Evolutionary conservation across 2,888 invertebrate species (phyloP), one percentile per base, ranked within the genome.

Genomic region (Parnassius apollo): DNA sequence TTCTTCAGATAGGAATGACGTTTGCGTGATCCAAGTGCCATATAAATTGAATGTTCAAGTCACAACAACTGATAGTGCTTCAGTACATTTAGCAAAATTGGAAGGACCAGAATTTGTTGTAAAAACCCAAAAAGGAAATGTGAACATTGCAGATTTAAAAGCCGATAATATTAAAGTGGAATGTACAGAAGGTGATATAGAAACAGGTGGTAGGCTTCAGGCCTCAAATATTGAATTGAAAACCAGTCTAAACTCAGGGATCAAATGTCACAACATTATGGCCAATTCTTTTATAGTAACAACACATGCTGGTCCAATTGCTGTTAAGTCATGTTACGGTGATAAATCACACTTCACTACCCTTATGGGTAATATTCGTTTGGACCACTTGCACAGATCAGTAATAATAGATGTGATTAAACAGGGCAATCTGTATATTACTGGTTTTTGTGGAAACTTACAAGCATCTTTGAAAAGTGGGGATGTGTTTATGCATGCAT

Each of bases 371-470:
- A 85, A 91, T 54, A 84, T 92, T 64, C 72, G 71, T 10, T 72
- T 92, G 4, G 82, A 86, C 55, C 83, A 85, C 59, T 71, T 91
- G 3, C 92, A 92, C 53, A 79, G 84, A 65, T 80, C 84, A 35
- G 92, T 91, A 2, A 73, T 78, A 64, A 89, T 92, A 66, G 92
- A 92, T 79, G 83, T 92, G 0, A 91, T 92, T 55, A 88, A 92
- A 67, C 77, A 84, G 69, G 91, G 92, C 0, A 90, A 91, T 64
- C 71, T 92, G n/a, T 77, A 84, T 56, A 88, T 92, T 59, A 88
- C 83, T 18, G 85, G 91, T 18, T 92, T 92, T 68, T 78, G 84
- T 25, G 92, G 92, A 0, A 89, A 82, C 57, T 69, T 92, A 1
- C 84, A 89, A 66, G 92, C 92, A 45, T 83, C 88, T 2, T 70